These are phyloP conservation scores for Coilia nasus DNA, from an alignment of 2,797 vertebrate species.

Conservation along the genomic window DNA sequence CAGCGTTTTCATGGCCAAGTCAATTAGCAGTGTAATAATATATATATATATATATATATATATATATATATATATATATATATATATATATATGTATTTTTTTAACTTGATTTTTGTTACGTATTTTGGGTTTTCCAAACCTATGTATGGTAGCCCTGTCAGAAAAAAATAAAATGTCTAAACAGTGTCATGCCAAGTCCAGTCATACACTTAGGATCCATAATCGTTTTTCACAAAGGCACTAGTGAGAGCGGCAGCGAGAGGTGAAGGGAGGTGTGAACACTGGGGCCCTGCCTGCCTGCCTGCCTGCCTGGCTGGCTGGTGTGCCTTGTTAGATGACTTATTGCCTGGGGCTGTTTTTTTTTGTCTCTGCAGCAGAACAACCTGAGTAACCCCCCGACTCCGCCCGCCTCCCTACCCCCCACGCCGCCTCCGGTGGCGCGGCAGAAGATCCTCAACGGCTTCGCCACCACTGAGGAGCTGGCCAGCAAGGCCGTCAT, in stretches of 20 bases:
- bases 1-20: no score
- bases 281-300: background rate
- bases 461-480: constrained; percentile 96
- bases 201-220: background rate
- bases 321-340: background rate
- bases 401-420: constrained; percentile 95
- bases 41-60: no score
- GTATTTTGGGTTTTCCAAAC: background rate
- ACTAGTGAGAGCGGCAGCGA: background rate
- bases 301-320: background rate
- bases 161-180: background rate
- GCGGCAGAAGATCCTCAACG: constrained; percentile 98
- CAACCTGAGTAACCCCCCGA: constrained; percentile 99
- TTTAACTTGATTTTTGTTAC: no score
- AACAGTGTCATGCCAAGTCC: background rate
- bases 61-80: no score
- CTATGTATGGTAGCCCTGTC: background rate
- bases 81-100: no score
- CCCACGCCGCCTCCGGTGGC: constrained; percentile 95
- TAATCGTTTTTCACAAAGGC: background rate
- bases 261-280: background rate
- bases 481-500: constrained; percentile 92
- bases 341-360: constrained; percentile 14
- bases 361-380: constrained; percentile 84
- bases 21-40: no score